These are phyloP conservation scores for Myrmophylax atrothorax DNA, from an alignment of 2,113 vertebrate genomes.

Conservation along the genomic window DNA sequence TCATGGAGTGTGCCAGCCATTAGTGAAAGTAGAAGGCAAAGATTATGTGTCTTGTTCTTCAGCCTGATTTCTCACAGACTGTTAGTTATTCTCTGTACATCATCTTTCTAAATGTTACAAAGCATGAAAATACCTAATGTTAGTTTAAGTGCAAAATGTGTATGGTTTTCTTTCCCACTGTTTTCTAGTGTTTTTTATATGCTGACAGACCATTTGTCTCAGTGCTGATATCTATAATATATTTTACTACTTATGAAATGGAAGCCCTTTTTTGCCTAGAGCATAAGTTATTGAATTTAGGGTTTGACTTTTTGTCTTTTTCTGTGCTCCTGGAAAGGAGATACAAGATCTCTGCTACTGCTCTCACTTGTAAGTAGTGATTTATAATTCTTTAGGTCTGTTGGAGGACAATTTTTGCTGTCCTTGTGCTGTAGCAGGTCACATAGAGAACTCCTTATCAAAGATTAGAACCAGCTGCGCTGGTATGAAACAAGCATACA, in stretches of 20 bases:
- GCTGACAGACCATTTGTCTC: neutral
- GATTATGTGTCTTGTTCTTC: neutral
- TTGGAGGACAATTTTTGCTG: neutral
- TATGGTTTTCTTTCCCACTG: neutral
- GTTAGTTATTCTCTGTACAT: neutral
- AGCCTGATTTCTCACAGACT: neutral
- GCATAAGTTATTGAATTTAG: neutral
- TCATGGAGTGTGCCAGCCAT: neutral
- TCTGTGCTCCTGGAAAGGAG: neutral
- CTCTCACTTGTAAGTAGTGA: neutral
- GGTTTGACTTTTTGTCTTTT: neutral
- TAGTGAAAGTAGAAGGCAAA: neutral
- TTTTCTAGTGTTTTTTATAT: neutral
- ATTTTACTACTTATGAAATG: neutral
- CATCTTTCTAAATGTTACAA: neutral
- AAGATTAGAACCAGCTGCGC: neutral
- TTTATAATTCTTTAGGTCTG: neutral
- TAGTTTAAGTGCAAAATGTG: neutral
- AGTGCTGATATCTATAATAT: neutral
- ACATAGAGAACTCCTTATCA: neutral
- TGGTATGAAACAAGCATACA: neutral
- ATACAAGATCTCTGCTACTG: neutral
- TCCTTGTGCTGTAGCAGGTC: fast-evolving
- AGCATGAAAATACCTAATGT: neutral
- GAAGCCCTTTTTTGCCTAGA: neutral